phyloP scores from a whole-genome alignment of 2,113 vertebrate genomes.

The Fregetta grallaria region DNA sequence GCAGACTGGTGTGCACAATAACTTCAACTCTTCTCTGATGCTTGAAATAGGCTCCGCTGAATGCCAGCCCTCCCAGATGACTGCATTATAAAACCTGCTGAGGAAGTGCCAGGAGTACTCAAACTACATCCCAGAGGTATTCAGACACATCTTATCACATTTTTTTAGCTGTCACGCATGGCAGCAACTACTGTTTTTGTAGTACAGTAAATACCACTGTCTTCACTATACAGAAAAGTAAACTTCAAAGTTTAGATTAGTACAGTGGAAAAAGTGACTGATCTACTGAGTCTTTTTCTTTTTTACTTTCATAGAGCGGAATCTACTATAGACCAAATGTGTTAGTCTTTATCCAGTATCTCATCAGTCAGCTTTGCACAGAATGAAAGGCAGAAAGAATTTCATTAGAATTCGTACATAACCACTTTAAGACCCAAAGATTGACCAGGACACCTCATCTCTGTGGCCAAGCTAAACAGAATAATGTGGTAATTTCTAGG shows the following conservation, averaged over 20 bases:
- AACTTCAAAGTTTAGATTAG: neutral
- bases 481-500: neutral
- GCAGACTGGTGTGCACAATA: neutral
- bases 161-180: slow-evolving; percentile 65
- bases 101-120: slow-evolving; percentile 32
- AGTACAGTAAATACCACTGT: slow-evolving; percentile 47
- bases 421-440: neutral
- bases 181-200: slow-evolving; percentile 42
- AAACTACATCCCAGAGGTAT: slow-evolving; percentile 59
- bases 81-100: slow-evolving; percentile 41
- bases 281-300: neutral
- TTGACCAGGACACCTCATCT: neutral
- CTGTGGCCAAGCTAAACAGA: neutral
- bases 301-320: neutral
- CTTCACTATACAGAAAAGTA: neutral
- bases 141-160: slow-evolving; percentile 42
- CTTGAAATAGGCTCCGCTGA: slow-evolving; percentile 7
- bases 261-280: neutral
- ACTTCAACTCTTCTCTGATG: neutral
- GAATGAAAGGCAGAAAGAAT: neutral
- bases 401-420: neutral
- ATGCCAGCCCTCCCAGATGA: slow-evolving; percentile 41
- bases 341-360: neutral
- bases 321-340: neutral
- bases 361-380: neutral